Evolutionary conservation across 2,113 vertebrate species (phyloP).

Genomic region (Nycticorax nycticorax): DNA sequence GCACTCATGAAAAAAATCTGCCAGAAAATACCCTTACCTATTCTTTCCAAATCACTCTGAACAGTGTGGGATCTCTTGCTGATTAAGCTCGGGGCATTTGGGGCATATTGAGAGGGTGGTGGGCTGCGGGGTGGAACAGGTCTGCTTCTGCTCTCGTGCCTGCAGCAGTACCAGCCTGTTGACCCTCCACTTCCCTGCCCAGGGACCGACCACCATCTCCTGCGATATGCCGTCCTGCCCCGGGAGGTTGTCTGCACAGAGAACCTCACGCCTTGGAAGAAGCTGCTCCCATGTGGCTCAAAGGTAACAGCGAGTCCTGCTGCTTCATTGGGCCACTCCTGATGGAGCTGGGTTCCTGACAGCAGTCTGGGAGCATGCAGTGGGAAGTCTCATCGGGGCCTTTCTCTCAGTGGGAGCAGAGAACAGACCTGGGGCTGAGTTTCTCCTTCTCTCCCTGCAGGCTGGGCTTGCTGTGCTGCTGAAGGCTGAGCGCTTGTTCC

Average conservation of each 20-base stretch:
- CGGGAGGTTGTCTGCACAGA: constrained; percentile 96
- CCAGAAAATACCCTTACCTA: background rate
- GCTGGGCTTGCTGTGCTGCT: constrained; percentile 92
- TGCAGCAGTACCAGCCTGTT: background rate
- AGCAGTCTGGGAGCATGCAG: accelerated
- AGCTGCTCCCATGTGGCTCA: constrained; percentile 93
- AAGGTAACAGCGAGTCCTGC: constrained; percentile 77
- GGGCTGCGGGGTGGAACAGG: background rate
- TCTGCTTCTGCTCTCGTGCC: background rate
- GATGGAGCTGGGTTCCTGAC: background rate
- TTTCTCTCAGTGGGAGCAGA: background rate
- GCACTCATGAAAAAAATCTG: background rate
- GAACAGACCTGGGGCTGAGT: background rate
- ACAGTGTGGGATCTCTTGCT: background rate
- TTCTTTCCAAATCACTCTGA: background rate
- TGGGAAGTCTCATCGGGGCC: background rate
- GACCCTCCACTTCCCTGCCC: background rate
- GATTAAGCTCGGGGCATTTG: accelerated
- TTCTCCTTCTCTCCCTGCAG: constrained; percentile 64
- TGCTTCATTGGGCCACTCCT: accelerated
- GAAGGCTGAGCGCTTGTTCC: constrained; percentile 94
- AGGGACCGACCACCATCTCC: constrained; percentile 89
- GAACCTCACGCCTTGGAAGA: constrained; percentile 98
- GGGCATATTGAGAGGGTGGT: background rate
- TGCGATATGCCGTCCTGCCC: constrained; percentile 92